Percentiles rank a stretch among this genome's conserved stretches.
Conservation (phyloP, 2,113 vertebrate species). For the Willisornis vidua region DNA sequence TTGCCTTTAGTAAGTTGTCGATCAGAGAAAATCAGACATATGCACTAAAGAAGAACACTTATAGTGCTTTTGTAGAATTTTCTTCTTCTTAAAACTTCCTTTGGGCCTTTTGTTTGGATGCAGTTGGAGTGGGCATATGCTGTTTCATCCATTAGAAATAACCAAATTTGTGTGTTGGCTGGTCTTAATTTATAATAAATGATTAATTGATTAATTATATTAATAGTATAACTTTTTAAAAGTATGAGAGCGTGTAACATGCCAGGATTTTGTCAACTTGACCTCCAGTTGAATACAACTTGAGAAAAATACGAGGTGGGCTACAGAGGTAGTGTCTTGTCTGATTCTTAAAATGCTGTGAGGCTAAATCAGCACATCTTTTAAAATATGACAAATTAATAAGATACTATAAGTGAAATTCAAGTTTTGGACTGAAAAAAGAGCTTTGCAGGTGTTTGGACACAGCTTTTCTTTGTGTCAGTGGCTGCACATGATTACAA, state of each 20-base stretch:
- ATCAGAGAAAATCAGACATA: background rate
- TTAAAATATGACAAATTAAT: fast-evolving
- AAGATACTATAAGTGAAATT: background rate
- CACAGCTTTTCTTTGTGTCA: background rate
- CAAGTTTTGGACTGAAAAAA: background rate
- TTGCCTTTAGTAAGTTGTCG: background rate
- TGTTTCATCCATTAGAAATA: background rate
- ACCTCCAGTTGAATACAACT: background rate
- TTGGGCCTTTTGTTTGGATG: background rate
- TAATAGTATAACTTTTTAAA: background rate
- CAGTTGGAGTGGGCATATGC: background rate
- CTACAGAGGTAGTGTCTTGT: background rate
- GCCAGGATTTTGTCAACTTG: background rate
- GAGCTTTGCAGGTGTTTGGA: background rate
- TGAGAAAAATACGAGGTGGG: background rate
- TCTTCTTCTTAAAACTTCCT: background rate
- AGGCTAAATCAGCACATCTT: background rate
- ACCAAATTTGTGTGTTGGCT: background rate
- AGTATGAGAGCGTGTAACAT: background rate
- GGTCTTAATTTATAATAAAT: background rate
- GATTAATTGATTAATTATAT: background rate
- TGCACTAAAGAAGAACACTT: background rate
- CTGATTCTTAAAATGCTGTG: background rate
- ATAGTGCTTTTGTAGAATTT: background rate
- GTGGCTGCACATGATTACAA: background rate